Evolutionary conservation across 2,888 invertebrate genomes (phyloP), one percentile per base, ranked within the genome.

Genomic region (Entomobrya multifasciata): DNA sequence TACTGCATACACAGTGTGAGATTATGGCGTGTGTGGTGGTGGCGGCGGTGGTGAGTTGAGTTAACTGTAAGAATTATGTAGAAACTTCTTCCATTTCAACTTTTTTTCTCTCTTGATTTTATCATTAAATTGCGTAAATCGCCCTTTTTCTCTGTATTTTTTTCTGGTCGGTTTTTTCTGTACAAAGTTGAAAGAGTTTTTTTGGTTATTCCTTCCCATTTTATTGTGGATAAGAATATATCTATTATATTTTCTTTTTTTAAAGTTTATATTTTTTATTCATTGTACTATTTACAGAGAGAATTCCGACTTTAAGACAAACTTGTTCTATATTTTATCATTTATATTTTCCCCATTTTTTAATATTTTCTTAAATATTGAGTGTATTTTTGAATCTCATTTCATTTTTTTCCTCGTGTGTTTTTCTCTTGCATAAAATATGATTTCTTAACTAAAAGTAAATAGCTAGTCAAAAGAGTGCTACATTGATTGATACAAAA

Each of bases 381-480:
- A 27, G 27, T 27, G 25, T 15, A 60, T 25, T 8, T 36, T 36
- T 36, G 36, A 6, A 36, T 4, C 8, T 6, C 4, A 8, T 36
- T 36, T 5, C 20, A n/a, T n/a, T n/a, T n/a, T n/a, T n/a, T n/a
- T n/a, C n/a, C n/a, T n/a, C 36, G 27, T 52, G 17, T 17, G 25
- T 30, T 15, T 41, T 52, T 74, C 22, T 15, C 6, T 49, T 82
- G 76, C 52, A 83, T 83, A 83, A 83, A 83, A 83, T 76, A 83
- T 82, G 82, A 82, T 22, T 76, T 65, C 17, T 20, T 76, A 76
- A 83, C 76, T 49, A 83, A 49, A 76, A 52, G 76, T 62, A 76
- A 83, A 83, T 62, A 82, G 44, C 8, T 6, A 6, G 8, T 36
- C 4, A 6, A 36, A 6, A 8, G 36, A 36, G n/a, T n/a, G n/a